Evolutionary conservation across 2,888 invertebrate genomes (phyloP), one percentile per base, ranked within the genome.

Genomic region (Drosophila borborema): DNA sequence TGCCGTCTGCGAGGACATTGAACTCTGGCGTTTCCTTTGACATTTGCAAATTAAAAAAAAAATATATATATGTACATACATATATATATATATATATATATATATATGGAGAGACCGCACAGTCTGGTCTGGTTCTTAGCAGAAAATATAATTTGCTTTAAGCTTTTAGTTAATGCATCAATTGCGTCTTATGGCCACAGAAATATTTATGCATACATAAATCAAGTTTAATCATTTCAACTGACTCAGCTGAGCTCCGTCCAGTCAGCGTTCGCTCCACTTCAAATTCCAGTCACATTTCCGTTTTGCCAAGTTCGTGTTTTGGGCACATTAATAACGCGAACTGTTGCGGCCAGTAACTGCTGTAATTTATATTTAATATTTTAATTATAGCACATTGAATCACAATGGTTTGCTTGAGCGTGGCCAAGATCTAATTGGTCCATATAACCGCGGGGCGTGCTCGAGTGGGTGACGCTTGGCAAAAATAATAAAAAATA

Each of bases 351-450:
- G 10, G 45, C 65, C 64, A 58, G 20, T 49, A 51, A 53, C 41
- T 69, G 66, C 59, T 61, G 63, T 71, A 69, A 69, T 77, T 86
- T 65, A 79, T 74, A 69, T 81, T 64, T 89, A 89, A 85, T 86
- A 84, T 86, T 86, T 81, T 89, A 89, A 85, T 85, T 85, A 86
- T 72, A 77, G 64, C 80, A 53, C 56, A 58, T 63, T 53, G 63
- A 64, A 77, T 53, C 48, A 59, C 63, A 41, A 1, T n/a, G 34
- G 34, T 34, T 34, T 0, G 46, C 28, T 6, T 38, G 40, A 79
- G 61, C 72, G 65, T 53, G 69, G 48, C 66, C 66, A 62, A 55
- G 56, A 72, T 72, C 81, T 86, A 84, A 81, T 86, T 88, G 73
- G 69, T 31, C 28, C 72, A 62, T 53, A 46, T 65, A 80, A 51